Conservation (phyloP, 2,113 vertebrate species). For the Rhombomys opimus region DNA sequence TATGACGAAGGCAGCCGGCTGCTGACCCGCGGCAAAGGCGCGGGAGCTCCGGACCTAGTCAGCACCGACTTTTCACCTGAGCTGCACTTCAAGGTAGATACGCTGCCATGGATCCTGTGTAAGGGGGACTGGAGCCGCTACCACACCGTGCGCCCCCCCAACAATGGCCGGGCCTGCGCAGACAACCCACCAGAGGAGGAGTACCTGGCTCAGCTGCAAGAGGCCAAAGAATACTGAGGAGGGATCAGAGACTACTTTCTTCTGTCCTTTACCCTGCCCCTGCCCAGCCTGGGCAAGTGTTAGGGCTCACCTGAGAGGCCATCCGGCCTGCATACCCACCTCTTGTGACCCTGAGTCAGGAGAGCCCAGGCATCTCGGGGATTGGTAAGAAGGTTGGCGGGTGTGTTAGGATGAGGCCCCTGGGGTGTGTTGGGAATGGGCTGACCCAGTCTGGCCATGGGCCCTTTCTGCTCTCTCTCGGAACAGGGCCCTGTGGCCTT, state of each 20-base stretch:
- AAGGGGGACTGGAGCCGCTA: slow-evolving; percentile 97
- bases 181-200: slow-evolving; percentile 93
- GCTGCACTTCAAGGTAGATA: slow-evolving; percentile 96
- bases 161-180: slow-evolving; percentile 90
- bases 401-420: background rate
- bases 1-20: slow-evolving; percentile 90
- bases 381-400: background rate
- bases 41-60: slow-evolving; percentile 93
- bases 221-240: slow-evolving; percentile 93
- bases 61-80: slow-evolving; percentile 94
- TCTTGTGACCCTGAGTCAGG: background rate
- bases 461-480: background rate
- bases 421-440: background rate
- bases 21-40: slow-evolving; percentile 94
- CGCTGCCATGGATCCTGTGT: slow-evolving; percentile 95
- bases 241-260: background rate
- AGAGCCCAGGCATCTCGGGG: background rate
- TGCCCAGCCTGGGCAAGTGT: background rate
- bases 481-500: background rate
- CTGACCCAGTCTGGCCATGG: background rate
- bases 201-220: slow-evolving; percentile 94
- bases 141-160: slow-evolving; percentile 91
- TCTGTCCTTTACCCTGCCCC: background rate
- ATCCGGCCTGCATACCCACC: background rate
- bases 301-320: background rate